Evolutionary conservation across 2,797 vertebrate species (phyloP).

Genomic region (Hydrophis major): DNA sequence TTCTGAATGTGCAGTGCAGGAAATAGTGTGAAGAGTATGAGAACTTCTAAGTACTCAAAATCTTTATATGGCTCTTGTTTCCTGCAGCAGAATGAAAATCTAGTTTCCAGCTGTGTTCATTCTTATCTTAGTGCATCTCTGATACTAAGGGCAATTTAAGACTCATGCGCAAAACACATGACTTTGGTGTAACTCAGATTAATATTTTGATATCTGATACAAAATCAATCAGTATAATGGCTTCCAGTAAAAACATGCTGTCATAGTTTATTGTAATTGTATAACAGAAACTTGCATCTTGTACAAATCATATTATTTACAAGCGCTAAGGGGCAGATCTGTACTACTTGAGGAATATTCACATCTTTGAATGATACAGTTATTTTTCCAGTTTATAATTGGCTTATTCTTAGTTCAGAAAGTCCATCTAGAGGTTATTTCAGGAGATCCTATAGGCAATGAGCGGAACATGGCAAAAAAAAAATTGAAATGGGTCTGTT

Average conservation of each 20-base stretch:
- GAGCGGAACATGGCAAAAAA: neutral
- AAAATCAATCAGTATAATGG: neutral
- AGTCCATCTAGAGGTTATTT: neutral
- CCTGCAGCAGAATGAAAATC: neutral
- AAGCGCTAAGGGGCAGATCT: neutral
- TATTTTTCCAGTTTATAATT: neutral
- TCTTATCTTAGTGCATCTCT: neutral
- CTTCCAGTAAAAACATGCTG: neutral
- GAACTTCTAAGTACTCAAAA: neutral
- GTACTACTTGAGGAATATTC: neutral
- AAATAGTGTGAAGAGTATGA: neutral
- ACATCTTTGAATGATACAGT: neutral
- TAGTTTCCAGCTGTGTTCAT: neutral
- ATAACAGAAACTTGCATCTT: neutral
- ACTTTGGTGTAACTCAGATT: neutral
- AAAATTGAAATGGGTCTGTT: neutral
- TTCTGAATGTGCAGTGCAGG: neutral
- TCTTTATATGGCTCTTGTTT: neutral
- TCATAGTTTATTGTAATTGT: neutral
- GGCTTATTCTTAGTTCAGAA: neutral
- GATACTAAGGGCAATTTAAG: neutral
- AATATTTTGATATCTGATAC: neutral
- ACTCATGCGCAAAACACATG: neutral
- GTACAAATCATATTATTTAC: neutral
- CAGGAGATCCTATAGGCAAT: neutral